These are phyloP conservation scores for Sandelia bainsii DNA, from an alignment of 2,797 vertebrate species.

Conservation along the genomic window DNA sequence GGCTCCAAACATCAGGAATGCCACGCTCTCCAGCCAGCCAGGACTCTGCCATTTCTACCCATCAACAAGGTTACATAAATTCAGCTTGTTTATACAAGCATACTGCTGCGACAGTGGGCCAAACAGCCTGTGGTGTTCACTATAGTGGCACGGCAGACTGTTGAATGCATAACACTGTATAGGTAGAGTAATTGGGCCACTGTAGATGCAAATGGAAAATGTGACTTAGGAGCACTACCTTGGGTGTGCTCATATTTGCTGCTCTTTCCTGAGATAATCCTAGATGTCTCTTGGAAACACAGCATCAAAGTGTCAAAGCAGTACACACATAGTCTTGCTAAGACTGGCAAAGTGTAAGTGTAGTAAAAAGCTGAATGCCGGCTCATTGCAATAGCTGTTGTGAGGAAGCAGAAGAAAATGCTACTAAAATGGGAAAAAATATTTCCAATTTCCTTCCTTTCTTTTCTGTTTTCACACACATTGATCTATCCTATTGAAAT, in stretches of 20 bases:
- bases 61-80: constrained; percentile 79
- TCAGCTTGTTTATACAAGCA: constrained; percentile 75
- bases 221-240: constrained; percentile 47
- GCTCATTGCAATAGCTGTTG: not conserved
- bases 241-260: constrained; percentile 19
- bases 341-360: constrained; percentile 6
- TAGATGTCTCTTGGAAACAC: constrained; percentile 32
- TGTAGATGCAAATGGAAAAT: constrained; percentile 58
- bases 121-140: constrained; percentile 68
- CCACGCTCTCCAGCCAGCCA: constrained; percentile 37
- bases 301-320: not conserved
- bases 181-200: constrained; percentile 70
- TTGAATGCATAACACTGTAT: constrained; percentile 43
- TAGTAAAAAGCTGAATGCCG: constrained; percentile 8
- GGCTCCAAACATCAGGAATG: constrained; percentile 51
- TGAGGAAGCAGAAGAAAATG: constrained; percentile 4
- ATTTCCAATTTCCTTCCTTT: not conserved
- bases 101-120: constrained; percentile 50
- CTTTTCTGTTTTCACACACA: constrained; percentile 23
- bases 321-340: constrained; percentile 7
- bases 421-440: not conserved
- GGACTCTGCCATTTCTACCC: constrained; percentile 58
- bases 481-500: constrained; percentile 28
- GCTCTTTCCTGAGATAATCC: constrained; percentile 40
- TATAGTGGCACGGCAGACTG: constrained; percentile 23